Conservation (phyloP, 2,797 vertebrate genomes). For the Poecilia picta region DNA sequence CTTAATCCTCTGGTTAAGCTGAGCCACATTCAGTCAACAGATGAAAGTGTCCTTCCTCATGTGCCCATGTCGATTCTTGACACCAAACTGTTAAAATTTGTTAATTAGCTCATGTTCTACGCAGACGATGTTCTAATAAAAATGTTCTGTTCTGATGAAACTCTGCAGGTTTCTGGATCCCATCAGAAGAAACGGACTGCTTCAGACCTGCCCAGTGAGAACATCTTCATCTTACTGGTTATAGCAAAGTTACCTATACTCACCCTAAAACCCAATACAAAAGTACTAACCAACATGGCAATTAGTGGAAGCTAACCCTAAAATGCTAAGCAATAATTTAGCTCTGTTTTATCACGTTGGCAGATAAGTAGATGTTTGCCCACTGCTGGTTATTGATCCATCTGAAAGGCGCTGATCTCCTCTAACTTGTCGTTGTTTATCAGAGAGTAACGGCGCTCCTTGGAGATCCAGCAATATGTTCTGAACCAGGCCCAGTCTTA, state of each 20-base stretch:
- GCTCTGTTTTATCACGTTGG: too few relatives aligned
- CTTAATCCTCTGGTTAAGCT: background rate
- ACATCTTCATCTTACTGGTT: background rate
- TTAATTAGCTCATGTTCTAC: background rate
- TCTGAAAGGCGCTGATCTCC: background rate
- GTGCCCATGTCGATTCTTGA: background rate
- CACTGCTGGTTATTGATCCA: background rate
- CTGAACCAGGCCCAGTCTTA: conserved; percentile 19
- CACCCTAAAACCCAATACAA: too few relatives aligned
- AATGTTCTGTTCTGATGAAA: background rate
- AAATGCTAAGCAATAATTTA: too few relatives aligned
- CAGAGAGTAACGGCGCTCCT: conserved; percentile 84
- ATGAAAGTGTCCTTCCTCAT: background rate
- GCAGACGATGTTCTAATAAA: background rate
- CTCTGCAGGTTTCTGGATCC: conserved; percentile 59
- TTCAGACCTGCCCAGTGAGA: conserved; percentile 68
- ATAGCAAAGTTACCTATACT: too few relatives aligned
- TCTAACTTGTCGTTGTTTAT: conserved; percentile 14
- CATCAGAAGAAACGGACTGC: conserved; percentile 68
- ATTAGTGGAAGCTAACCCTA: too few relatives aligned
- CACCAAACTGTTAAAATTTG: background rate
- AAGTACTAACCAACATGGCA: too few relatives aligned
- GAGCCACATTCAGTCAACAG: background rate
- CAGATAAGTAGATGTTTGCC: too few relatives aligned
- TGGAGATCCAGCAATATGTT: conserved; percentile 60